Evolutionary conservation across 2,113 vertebrate genomes (phyloP).

Genomic region (Channa maculata): DNA sequence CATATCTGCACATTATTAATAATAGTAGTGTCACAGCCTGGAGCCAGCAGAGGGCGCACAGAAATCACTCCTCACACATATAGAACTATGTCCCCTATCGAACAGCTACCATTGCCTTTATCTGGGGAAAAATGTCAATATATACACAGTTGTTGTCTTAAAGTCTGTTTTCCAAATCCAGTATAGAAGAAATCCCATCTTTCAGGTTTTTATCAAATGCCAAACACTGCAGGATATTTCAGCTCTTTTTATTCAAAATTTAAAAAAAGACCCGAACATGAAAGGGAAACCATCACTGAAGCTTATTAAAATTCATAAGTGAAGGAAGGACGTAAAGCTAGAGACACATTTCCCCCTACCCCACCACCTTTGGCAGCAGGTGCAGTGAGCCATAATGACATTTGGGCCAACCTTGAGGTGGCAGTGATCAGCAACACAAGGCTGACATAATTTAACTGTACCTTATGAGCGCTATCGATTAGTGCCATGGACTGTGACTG

Average conservation of each 20-base stretch:
- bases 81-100: no score
- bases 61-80: background rate
- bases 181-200: no score
- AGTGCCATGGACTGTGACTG: slow-evolving; percentile 30
- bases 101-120: no score
- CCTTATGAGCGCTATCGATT: slow-evolving; percentile 37
- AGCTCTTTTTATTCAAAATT: background rate
- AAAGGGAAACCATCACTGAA: background rate
- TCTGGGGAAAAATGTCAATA: no score
- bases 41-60: slow-evolving; percentile 64
- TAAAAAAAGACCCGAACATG: background rate
- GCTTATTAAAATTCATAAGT: background rate
- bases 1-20: no score
- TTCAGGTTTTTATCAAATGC: no score
- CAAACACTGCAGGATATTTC: background rate
- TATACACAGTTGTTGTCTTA: no score
- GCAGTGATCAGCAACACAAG: slow-evolving; percentile 10
- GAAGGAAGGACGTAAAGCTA: background rate
- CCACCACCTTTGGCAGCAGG: background rate
- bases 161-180: no score
- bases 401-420: slow-evolving; percentile 8
- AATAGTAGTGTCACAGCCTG: background rate
- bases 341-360: background rate
- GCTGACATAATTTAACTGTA: slow-evolving; percentile 25
- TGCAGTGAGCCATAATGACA: background rate